phyloP scores from a whole-genome alignment of 2,113 vertebrate species.

The Atherinomorus stipes region DNA sequence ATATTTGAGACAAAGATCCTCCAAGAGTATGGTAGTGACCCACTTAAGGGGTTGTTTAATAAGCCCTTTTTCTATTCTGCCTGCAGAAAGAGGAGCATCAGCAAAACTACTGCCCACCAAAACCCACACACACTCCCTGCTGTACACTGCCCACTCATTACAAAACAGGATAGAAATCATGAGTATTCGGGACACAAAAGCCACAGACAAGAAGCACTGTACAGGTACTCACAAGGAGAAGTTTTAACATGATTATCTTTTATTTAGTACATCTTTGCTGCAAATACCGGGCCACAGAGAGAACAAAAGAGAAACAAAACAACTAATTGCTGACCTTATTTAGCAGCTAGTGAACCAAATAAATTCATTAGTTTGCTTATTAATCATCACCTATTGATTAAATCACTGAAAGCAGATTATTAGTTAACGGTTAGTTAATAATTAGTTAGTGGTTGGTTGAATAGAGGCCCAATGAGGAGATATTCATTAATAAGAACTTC shows the following conservation, averaged over 20 bases:
- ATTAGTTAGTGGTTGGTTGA: too few species aligned
- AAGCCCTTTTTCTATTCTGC: conserved; percentile 45
- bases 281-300: too few species aligned
- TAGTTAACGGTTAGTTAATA: too few species aligned
- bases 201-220: conserved; percentile 18
- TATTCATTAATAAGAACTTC: too few species aligned
- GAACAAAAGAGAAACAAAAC: too few species aligned
- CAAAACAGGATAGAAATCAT: conserved; percentile 45
- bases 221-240: background rate
- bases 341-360: too few species aligned
- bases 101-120: conserved; percentile 49
- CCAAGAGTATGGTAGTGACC: conserved; percentile 3
- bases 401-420: too few species aligned
- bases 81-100: conserved; percentile 47
- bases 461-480: too few species aligned
- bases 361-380: too few species aligned
- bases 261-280: too few species aligned
- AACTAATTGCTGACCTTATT: too few species aligned
- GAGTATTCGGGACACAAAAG: conserved; percentile 24
- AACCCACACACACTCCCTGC: conserved; percentile 57
- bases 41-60: conserved; percentile 35
- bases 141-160: conserved; percentile 64
- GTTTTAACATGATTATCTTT: background rate
- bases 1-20: background rate
- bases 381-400: too few species aligned